Base-by-base conservation (phyloP, 2,888 invertebrate species). In the Chalcosyrphus nemorum region DNA sequence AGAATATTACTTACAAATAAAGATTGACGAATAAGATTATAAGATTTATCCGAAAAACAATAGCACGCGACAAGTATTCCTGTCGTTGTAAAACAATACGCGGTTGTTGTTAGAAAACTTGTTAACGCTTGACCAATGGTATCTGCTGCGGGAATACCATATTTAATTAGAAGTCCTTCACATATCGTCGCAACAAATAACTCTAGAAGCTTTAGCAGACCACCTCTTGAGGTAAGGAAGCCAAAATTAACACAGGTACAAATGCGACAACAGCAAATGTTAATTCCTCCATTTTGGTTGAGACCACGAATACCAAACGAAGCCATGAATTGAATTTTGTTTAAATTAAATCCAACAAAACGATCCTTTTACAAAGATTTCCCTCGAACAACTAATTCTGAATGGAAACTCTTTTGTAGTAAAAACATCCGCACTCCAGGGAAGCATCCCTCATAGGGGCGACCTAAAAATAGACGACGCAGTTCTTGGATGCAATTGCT, bases 221-320 rank as follows among this genome's bases (percentile, higher is more conserved):
- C 97, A 38, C 95, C 94, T 86, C 94, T 93, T 0, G 95, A 94
- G 50, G 94, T 94, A 11, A 97, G 91, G 90, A 96, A 96, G 45
- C 94, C 94, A 65, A 96, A 93, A 90, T 97, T 95, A 71, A 97
- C 92, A 89, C 97, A 97, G 15, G 96, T 95, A 88, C 95, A 96
- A 88, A 96, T 95, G 78, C 94, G 92, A 88, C 95, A 95, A 89
- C 95, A 95, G 86, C 95, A 96, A 88, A 96, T 94, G 88, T 94
- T 94, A 80, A 95, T 92, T 57, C 95, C 95, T 43, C 92, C 92
- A 72, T 88, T 89, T 70, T 90, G 89, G 50, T 87, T 89, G 81
- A 89, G 87, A 21, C 89, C 88, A 24, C 90, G 90, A 65, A 89
- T 87, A 19, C 91, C 90, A 71, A 90, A 89, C 0, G 90, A 87